A percentile compares a stretch with the other conserved stretches of the same genome.
phyloP scores from a whole-genome alignment of 1,140 invertebrate genomes.

The Drosophila orena region DNA sequence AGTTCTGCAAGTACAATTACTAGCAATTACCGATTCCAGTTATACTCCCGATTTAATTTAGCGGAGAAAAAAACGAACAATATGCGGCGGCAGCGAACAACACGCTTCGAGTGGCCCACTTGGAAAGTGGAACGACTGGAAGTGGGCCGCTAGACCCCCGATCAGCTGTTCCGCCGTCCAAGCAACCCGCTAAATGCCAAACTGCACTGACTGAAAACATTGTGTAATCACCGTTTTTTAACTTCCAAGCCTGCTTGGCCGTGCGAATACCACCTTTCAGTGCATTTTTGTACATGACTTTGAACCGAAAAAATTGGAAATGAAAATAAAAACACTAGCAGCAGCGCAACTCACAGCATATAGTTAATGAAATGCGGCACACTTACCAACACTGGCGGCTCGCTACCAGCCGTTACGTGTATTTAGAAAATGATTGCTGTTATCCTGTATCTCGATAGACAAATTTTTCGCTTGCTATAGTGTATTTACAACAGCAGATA shows the following conservation, averaged over 20 bases:
- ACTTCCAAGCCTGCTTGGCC: conserved; percentile 78
- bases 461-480: no score
- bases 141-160: conserved; percentile 18
- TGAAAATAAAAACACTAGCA: conserved; percentile 12
- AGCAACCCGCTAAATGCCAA: conserved; percentile 20
- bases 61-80: conserved; percentile 33
- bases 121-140: conserved; percentile 38
- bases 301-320: conserved; percentile 13
- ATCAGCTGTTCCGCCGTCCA: conserved; percentile 51
- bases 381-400: conserved; percentile 22
- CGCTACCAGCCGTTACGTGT: conserved; percentile 10
- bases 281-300: conserved; percentile 76
- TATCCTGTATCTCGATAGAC: neutral
- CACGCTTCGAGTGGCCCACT: conserved; percentile 60
- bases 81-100: conserved; percentile 45
- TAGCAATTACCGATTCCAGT: conserved; percentile 2
- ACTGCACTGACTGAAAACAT: conserved; percentile 30
- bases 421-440: neutral
- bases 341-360: conserved; percentile 2
- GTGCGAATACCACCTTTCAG: conserved; percentile 73
- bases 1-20: conserved; percentile 67
- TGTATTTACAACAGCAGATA: no score
- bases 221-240: conserved; percentile 72
- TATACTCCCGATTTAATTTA: conserved; percentile 9
- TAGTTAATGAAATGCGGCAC: neutral